These are phyloP conservation scores for Spilarctia lutea DNA, from an alignment of 2,888 invertebrate genomes.

Conservation along the genomic window DNA sequence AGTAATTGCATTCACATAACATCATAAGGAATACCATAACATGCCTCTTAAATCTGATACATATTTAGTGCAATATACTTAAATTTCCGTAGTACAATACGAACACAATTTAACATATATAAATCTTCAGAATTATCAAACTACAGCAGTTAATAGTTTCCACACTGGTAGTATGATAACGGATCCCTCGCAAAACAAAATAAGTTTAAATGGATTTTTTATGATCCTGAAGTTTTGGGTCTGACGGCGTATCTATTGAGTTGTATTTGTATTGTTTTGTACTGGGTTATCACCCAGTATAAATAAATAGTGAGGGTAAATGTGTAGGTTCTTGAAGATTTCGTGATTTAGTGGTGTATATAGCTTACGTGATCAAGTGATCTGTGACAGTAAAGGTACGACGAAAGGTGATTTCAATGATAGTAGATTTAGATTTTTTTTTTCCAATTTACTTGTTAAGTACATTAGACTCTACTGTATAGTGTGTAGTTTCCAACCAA, in stretches of 20 bases:
- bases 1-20: too few species aligned
- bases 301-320: background rate
- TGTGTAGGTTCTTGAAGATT: too few species aligned
- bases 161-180: conserved; percentile 43
- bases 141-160: conserved; percentile 43
- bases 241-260: conserved; percentile 45
- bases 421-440: too few species aligned
- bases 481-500: too few species aligned
- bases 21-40: too few species aligned
- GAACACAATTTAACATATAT: conserved; percentile 23
- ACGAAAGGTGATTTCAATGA: too few species aligned
- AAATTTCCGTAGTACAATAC: background rate
- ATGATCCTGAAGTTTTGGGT: conserved; percentile 54
- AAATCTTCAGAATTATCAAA: conserved; percentile 31
- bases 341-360: too few species aligned
- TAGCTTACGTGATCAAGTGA: too few species aligned
- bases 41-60: background rate
- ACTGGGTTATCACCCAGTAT: too few species aligned
- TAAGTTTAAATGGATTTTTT: conserved; percentile 56
- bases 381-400: too few species aligned
- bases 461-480: too few species aligned
- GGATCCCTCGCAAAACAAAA: conserved; percentile 36
- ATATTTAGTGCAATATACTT: background rate
- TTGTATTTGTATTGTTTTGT: conserved; percentile 31
- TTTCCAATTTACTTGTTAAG: too few species aligned